These are phyloP conservation scores for Yasuhikotakia modesta DNA, from an alignment of 2,797 vertebrate genomes.

Conservation along the genomic window DNA sequence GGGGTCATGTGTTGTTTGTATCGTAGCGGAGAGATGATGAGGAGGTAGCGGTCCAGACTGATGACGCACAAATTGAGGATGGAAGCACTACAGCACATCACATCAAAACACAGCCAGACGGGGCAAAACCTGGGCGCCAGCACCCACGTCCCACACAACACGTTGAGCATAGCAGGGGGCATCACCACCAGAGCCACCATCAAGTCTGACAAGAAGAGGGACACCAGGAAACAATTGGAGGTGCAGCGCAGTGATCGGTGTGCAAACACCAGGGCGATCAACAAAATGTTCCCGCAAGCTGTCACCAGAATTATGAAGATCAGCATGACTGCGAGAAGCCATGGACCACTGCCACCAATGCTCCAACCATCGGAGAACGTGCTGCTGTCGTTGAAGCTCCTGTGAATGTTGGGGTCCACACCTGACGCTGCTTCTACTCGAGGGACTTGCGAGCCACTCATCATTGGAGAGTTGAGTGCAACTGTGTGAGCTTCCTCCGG, in stretches of 20 bases:
- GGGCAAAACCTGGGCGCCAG: conserved; percentile 86
- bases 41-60: conserved; percentile 95
- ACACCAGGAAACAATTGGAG: conserved; percentile 96
- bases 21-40: conserved; percentile 92
- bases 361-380: conserved; percentile 71
- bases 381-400: conserved; percentile 67
- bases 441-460: conserved; percentile 68
- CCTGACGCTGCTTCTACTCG: conserved; percentile 52
- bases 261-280: conserved; percentile 88
- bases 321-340: conserved; percentile 86
- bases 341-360: conserved; percentile 79
- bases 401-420: conserved; percentile 47
- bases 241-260: conserved; percentile 94
- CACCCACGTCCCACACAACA: conserved; percentile 90
- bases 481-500: conserved; percentile 38
- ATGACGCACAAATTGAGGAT: conserved; percentile 97
- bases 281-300: conserved; percentile 83
- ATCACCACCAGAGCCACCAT: conserved; percentile 98
- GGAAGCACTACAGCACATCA: conserved; percentile 98
- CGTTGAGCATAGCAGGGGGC: conserved; percentile 95
- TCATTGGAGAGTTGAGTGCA: conserved; percentile 50
- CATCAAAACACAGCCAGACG: conserved; percentile 93
- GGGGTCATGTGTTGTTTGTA: conserved; percentile 96
- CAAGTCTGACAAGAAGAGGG: conserved; percentile 93
- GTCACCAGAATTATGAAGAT: conserved; percentile 90